These are phyloP conservation scores for Cottus gobio DNA, from an alignment of 2,113 vertebrate genomes.

Conservation along the genomic window DNA sequence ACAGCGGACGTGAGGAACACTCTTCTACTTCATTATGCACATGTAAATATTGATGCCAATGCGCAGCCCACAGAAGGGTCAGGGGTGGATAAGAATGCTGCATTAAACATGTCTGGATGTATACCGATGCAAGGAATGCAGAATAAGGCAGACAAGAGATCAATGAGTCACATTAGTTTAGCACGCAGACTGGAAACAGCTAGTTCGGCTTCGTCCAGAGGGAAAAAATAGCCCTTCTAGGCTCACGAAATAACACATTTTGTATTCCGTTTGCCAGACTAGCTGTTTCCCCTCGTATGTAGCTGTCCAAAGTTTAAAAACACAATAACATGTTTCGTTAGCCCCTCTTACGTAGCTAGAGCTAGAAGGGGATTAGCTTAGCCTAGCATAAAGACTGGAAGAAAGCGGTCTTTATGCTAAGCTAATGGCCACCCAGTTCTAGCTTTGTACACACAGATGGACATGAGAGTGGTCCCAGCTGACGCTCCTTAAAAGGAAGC, in stretches of 20 bases:
- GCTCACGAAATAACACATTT: neutral
- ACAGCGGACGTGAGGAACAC: constrained; percentile 45
- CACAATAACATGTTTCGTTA: too few relatives aligned
- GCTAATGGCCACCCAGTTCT: neutral
- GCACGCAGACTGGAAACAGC: neutral
- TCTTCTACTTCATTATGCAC: constrained; percentile 67
- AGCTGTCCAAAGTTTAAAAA: too few relatives aligned
- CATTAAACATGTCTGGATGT: constrained; percentile 10
- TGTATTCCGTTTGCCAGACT: neutral
- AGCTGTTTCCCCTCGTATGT: neutral
- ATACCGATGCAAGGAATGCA: neutral
- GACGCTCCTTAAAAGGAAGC: neutral
- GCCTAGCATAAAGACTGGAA: neutral
- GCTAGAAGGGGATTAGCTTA: neutral
- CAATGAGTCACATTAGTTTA: neutral
- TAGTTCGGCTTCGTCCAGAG: neutral
- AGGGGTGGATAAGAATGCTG: constrained; percentile 25
- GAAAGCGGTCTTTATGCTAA: neutral
- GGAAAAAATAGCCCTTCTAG: neutral
- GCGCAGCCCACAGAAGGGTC: constrained; percentile 53
- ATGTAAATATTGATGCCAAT: constrained; percentile 74
- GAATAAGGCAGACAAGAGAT: neutral
- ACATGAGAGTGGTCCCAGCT: neutral
- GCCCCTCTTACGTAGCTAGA: neutral
- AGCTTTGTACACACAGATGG: neutral